These are phyloP conservation scores for Parascotia fuliginaria DNA, from an alignment of 2,888 invertebrate genomes.

Conservation along the genomic window DNA sequence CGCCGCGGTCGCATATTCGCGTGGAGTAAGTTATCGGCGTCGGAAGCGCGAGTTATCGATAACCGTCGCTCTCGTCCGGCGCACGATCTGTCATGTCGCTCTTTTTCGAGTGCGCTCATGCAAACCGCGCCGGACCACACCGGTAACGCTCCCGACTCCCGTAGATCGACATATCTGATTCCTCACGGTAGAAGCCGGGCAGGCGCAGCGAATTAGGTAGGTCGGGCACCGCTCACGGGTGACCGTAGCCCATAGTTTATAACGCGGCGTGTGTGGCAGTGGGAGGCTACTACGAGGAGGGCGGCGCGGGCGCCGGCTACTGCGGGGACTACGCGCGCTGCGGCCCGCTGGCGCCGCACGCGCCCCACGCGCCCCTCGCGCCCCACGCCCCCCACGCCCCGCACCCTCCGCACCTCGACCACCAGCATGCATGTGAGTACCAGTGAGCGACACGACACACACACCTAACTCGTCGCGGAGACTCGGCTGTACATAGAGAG, in stretches of 20 bases:
- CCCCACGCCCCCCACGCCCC: conserved; percentile 51
- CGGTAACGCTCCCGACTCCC: conserved; percentile 20
- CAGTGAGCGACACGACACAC: background rate
- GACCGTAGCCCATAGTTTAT: conserved; percentile 49
- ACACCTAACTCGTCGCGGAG: background rate
- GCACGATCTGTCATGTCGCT: conserved; percentile 12
- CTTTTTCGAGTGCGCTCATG: background rate
- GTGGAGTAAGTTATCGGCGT: conserved; percentile 22
- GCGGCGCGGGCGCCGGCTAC: conserved; percentile 69
- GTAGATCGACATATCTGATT: conserved; percentile 25
- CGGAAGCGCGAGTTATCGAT: conserved; percentile 21
- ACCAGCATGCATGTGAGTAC: conserved; percentile 75
- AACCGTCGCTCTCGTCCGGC: conserved; percentile 3
- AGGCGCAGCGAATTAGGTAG: conserved; percentile 63
- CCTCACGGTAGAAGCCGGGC: conserved; percentile 26
- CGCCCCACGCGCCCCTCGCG: conserved; percentile 51
- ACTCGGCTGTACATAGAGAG: background rate
- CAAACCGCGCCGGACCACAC: conserved; percentile 23
- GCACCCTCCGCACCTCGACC: conserved; percentile 58
- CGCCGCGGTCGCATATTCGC: conserved; percentile 20
- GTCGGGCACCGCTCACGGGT: conserved; percentile 49
- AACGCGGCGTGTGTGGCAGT: conserved; percentile 81
- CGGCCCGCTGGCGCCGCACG: conserved; percentile 58
- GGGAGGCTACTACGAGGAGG: conserved; percentile 82
- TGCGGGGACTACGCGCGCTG: conserved; percentile 77